Percentiles rank a stretch among this genome's conserved stretches.
Evolutionary conservation across 2,113 vertebrate genomes (phyloP).

Genomic region (Himantopus leucocephalus): DNA sequence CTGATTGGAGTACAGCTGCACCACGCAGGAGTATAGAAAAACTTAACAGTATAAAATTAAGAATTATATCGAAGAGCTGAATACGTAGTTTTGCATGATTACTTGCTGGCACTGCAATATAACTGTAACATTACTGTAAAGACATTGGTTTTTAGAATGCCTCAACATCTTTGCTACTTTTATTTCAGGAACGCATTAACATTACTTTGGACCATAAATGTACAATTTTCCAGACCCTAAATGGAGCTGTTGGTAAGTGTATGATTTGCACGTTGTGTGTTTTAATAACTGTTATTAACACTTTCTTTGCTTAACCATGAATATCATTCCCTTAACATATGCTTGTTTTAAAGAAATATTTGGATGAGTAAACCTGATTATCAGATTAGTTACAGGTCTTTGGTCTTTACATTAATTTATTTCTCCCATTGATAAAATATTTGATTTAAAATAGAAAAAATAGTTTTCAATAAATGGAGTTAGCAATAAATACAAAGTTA

Average conservation of each 20-base stretch:
- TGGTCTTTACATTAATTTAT: background rate
- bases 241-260: slow-evolving; percentile 90
- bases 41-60: background rate
- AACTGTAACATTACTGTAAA: background rate
- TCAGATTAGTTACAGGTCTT: background rate
- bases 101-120: background rate
- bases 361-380: background rate
- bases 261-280: background rate
- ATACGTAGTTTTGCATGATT: background rate
- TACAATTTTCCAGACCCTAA: slow-evolving; percentile 94
- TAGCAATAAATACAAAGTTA: background rate
- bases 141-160: background rate
- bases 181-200: slow-evolving; percentile 85
- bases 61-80: background rate
- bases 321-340: background rate
- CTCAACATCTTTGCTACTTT: background rate
- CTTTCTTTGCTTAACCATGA: background rate
- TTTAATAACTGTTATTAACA: background rate
- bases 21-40: background rate
- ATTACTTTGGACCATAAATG: slow-evolving; percentile 96
- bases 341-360: background rate
- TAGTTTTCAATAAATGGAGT: background rate
- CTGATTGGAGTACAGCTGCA: background rate
- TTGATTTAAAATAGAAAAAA: background rate
- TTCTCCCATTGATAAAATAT: background rate